These are phyloP conservation scores for Bombus difficillimus DNA, from an alignment of 1,140 invertebrate species.

Conservation along the genomic window DNA sequence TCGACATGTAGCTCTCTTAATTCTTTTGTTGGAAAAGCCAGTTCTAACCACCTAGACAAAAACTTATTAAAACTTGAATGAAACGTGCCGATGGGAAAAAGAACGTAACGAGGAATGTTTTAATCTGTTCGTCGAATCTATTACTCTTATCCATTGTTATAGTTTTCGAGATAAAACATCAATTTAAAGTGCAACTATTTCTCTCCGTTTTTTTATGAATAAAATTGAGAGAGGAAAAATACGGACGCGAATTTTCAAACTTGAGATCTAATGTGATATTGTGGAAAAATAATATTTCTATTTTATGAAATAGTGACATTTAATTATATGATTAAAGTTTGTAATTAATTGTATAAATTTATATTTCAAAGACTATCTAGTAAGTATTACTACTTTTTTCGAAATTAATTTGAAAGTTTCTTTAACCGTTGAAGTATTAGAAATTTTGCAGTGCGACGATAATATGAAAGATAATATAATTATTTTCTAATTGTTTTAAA, in stretches of 20 bases:
- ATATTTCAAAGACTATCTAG: not conserved
- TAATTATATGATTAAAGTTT: too few relatives aligned
- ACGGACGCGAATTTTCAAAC: too few relatives aligned
- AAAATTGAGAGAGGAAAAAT: too few relatives aligned
- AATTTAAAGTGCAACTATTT: not conserved
- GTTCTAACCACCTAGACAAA: not conserved
- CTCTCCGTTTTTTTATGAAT: too few relatives aligned
- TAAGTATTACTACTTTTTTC: not conserved
- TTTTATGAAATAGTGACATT: not conserved
- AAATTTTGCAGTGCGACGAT: not conserved
- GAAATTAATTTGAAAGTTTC: not conserved
- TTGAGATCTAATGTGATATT: too few relatives aligned
- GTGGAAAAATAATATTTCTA: not conserved
- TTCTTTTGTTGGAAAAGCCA: slow-evolving; percentile 3
- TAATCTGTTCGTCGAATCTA: not conserved
- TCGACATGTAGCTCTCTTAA: slow-evolving; percentile 17
- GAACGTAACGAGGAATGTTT: not conserved
- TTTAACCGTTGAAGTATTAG: not conserved
- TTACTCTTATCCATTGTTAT: not conserved
- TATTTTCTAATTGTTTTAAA: not conserved
- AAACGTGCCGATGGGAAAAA: not conserved
- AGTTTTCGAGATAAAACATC: not conserved
- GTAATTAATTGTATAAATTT: not conserved
- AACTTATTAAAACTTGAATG: slow-evolving; percentile 5
- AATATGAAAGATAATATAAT: not conserved